Percentiles rank a stretch among this genome's conserved stretches.
Evolutionary conservation across 2,888 invertebrate genomes (phyloP).

Genomic region (Leptopilina myrica): DNA sequence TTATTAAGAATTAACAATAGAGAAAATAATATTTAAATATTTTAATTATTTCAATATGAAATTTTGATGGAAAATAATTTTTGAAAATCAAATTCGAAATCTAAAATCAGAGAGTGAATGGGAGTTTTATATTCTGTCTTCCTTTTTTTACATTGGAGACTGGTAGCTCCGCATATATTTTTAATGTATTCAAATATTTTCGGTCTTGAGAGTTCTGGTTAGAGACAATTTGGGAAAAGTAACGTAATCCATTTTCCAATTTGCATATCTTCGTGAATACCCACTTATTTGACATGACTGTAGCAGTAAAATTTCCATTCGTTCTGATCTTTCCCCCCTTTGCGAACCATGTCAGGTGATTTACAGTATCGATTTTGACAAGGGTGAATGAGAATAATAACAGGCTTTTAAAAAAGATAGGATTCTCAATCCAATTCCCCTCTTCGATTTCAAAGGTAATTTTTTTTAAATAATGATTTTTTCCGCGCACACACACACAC

Average conservation of each 20-base stretch:
- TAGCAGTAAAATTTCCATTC: slow-evolving; percentile 24
- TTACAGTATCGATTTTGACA: slow-evolving; percentile 27
- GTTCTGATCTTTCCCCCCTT: slow-evolving; percentile 23
- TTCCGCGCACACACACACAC: background rate
- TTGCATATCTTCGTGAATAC: slow-evolving; percentile 11
- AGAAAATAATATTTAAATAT: too few species aligned
- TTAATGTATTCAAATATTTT: slow-evolving; percentile 2
- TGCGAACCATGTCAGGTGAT: slow-evolving; percentile 3
- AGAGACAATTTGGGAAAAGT: slow-evolving; percentile 3
- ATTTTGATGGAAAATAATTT: too few species aligned
- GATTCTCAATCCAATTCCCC: slow-evolving; percentile 5
- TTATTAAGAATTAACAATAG: too few species aligned
- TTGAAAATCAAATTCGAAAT: too few species aligned
- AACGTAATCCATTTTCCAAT: slow-evolving; percentile 25
- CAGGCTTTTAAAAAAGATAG: slow-evolving; percentile 26
- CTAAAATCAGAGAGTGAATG: too few species aligned
- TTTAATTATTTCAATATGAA: too few species aligned
- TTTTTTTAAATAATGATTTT: background rate
- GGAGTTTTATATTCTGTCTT: too few species aligned
- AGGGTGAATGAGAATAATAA: slow-evolving; percentile 14
- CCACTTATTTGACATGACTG: slow-evolving; percentile 26
- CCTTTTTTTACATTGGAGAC: too few species aligned
- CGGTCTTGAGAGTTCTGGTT: background rate
- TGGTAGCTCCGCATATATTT: background rate
- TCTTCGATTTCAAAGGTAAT: background rate